Percentiles rank a stretch among this genome's conserved stretches.
Evolutionary conservation across 2,888 invertebrate species (phyloP).

Genomic region (Lymantria dispar): DNA sequence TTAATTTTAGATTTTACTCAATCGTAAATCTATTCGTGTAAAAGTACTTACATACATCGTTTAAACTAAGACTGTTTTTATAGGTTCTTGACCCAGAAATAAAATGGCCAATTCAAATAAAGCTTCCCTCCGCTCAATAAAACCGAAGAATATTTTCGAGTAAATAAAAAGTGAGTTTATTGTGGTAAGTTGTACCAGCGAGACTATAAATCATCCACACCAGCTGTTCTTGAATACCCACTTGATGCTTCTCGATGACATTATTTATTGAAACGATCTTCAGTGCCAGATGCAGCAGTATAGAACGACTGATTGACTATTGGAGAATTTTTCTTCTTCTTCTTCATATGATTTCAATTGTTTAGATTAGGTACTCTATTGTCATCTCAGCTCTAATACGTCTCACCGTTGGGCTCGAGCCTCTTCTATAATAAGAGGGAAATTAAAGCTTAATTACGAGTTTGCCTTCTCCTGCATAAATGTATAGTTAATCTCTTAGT

Average conservation of each 20-base stretch:
- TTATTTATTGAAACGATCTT: conserved; percentile 55
- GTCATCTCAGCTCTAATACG: too few species aligned
- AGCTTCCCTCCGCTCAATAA: conserved; percentile 26
- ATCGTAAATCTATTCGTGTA: too few species aligned
- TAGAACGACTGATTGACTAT: conserved; percentile 16
- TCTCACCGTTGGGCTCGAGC: too few species aligned
- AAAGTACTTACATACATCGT: not conserved
- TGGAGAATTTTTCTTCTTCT: too few species aligned
- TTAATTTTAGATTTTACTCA: too few species aligned
- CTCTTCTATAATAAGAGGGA: too few species aligned
- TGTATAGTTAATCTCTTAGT: too few species aligned
- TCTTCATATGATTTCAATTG: too few species aligned
- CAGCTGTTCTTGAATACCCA: conserved; percentile 62
- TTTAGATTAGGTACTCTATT: too few species aligned
- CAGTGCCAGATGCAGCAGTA: conserved; percentile 38
- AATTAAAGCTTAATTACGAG: too few species aligned
- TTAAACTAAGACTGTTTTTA: not conserved
- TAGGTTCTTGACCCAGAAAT: conserved; percentile 8
- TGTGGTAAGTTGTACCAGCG: conserved; percentile 28
- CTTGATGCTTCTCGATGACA: conserved; percentile 60
- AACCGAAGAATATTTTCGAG: conserved; percentile 30
- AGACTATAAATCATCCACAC: conserved; percentile 52
- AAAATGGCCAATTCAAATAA: conserved; percentile 16
- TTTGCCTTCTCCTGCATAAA: too few species aligned
- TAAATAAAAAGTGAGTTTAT: conserved; percentile 50